A percentile compares a stretch with the other conserved stretches of the same genome.
Conservation (phyloP, 2,797 vertebrate genomes). For the Danio aesculapii region DNA sequence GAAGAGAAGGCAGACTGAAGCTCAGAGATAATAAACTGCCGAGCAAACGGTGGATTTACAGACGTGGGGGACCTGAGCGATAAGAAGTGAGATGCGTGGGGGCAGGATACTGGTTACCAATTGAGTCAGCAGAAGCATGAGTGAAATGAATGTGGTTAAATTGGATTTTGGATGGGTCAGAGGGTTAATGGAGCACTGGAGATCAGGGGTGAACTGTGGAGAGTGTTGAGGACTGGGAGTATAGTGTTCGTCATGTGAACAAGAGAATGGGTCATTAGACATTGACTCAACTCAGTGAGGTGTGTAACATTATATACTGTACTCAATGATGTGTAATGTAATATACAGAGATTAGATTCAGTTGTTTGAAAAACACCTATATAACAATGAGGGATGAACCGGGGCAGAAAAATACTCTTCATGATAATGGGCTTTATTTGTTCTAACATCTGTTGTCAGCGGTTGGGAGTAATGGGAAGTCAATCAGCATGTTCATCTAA, state of each 20-base stretch:
- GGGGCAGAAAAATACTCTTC: background rate
- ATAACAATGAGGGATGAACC: conserved; percentile 10
- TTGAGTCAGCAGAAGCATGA: conserved; percentile 52
- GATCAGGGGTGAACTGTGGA: background rate
- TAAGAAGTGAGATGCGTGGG: conserved; percentile 49
- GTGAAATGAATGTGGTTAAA: conserved; percentile 46
- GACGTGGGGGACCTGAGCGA: conserved; percentile 26
- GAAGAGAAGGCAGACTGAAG: conserved; percentile 34
- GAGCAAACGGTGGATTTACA: conserved; percentile 45
- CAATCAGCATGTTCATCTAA: background rate
- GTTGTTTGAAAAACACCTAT: conserved; percentile 1
- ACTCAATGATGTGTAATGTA: conserved; percentile 15
- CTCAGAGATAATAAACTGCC: conserved; percentile 51
- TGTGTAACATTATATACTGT: conserved; percentile 20
- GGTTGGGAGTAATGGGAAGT: background rate
- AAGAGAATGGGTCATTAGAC: conserved; percentile 1
- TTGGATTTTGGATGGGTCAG: conserved; percentile 40
- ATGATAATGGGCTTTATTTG: conserved; percentile 9
- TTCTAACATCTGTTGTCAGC: background rate
- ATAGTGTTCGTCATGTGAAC: conserved; percentile 4
- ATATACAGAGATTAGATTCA: background rate
- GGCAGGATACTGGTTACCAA: conserved; percentile 8
- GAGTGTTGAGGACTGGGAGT: background rate
- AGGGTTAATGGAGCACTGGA: conserved; percentile 23
- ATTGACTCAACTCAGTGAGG: background rate